Percentiles rank a stretch among this genome's conserved stretches.
These are phyloP conservation scores for Chalcosyrphus nemorum DNA, from an alignment of 2,888 invertebrate genomes.

Conservation along the genomic window DNA sequence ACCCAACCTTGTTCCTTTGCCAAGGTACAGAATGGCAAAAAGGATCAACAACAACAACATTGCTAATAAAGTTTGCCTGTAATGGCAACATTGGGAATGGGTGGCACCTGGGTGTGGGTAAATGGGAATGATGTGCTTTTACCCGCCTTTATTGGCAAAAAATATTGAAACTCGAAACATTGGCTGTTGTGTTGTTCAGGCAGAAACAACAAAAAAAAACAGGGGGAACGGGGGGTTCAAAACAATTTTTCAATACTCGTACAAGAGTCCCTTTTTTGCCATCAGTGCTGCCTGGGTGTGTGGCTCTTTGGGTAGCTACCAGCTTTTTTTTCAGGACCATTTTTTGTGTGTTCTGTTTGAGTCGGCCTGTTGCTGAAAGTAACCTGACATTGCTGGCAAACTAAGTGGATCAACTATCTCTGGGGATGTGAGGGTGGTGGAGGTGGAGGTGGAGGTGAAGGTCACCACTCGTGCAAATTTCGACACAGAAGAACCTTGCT, in stretches of 20 bases:
- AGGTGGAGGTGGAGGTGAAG: neutral
- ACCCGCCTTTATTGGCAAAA: conserved; percentile 22
- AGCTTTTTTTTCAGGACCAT: neutral
- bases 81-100: neutral
- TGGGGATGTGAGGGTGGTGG: too few relatives aligned
- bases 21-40: neutral
- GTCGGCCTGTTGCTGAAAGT: conserved; percentile 56
- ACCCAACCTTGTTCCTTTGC: neutral
- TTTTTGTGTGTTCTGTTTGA: neutral
- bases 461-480: conserved; percentile 29
- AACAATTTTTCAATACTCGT: conserved; percentile 37
- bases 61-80: conserved; percentile 25
- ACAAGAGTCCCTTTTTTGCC: neutral
- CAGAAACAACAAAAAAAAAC: neutral
- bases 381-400: conserved; percentile 31
- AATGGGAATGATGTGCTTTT: neutral
- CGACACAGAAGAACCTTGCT: conserved; percentile 23
- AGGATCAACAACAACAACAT: conserved; percentile 13
- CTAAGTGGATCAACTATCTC: conserved; percentile 36
- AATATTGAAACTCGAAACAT: conserved; percentile 30
- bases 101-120: neutral
- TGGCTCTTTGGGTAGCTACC: neutral
- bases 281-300: neutral
- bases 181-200: neutral
- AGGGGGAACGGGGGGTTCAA: neutral